phyloP scores from a whole-genome alignment of 1,140 invertebrate species.

The Apocrypta bakeri region DNA sequence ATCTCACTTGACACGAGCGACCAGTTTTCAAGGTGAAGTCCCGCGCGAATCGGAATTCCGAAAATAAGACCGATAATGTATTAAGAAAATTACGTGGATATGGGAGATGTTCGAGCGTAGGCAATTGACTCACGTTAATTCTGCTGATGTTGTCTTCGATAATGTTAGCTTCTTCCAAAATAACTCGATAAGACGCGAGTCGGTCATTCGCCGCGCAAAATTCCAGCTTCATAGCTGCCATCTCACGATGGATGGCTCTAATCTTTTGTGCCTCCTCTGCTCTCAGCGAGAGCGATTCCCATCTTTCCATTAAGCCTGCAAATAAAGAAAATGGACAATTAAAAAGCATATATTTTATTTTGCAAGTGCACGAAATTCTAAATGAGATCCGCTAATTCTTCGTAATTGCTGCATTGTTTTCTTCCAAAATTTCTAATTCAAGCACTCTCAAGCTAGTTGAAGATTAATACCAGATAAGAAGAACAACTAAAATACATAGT shows the following conservation, averaged over 20 bases:
- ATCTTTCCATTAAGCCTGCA: constrained; percentile 77
- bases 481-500: background rate
- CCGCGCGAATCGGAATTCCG: background rate
- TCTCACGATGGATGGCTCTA: constrained; percentile 71
- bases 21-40: constrained; percentile 17
- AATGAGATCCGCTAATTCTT: background rate
- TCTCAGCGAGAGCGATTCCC: constrained; percentile 75
- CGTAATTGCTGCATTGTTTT: constrained; percentile 18
- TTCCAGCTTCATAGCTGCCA: constrained; percentile 69
- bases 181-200: constrained; percentile 67
- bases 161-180: constrained; percentile 67
- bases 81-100: too few relatives aligned
- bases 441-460: background rate
- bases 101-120: background rate
- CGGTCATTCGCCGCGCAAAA: constrained; percentile 66
- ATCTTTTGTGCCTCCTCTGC: constrained; percentile 75
- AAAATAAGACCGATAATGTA: constrained; percentile 19
- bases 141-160: constrained; percentile 74
- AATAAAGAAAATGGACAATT: constrained; percentile 51
- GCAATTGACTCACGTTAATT: constrained; percentile 71
- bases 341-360: background rate
- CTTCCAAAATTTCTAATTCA: constrained; percentile 1
- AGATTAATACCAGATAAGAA: constrained; percentile 34
- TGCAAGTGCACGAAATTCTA: too few relatives aligned
- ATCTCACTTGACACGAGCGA: constrained; percentile 36